Evolutionary conservation across 1,140 invertebrate genomes (phyloP).

Genomic region (Ceratosolen fusciceps): DNA sequence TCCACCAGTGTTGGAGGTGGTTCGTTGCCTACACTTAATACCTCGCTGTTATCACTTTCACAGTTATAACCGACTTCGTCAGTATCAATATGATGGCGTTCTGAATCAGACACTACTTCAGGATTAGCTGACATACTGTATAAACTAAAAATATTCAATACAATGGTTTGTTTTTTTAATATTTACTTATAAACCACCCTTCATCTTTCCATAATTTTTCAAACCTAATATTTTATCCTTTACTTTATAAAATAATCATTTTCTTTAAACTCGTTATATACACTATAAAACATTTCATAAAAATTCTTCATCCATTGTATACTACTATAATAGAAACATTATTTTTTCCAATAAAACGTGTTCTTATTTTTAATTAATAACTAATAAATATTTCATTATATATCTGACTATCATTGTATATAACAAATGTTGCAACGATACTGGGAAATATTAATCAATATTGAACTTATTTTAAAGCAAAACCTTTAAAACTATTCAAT

Average conservation of each 20-base stretch:
- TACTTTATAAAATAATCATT: neutral
- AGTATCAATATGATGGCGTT: slow-evolving; percentile 14
- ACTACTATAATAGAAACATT: no score
- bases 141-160: neutral
- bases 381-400: neutral
- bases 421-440: neutral
- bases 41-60: slow-evolving; percentile 70
- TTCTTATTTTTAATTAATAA: neutral
- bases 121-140: slow-evolving; percentile 37
- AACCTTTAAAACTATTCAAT: no score
- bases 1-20: slow-evolving; percentile 63
- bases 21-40: slow-evolving; percentile 75
- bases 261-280: neutral
- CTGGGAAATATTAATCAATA: neutral
- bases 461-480: neutral
- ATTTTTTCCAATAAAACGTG: neutral
- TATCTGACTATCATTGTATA: neutral
- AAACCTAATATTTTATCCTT: neutral
- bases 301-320: neutral
- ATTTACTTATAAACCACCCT: neutral
- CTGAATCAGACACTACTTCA: slow-evolving; percentile 49
- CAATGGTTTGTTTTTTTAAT: slow-evolving; percentile 35
- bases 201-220: neutral
- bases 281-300: neutral
- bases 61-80: slow-evolving; percentile 60